Evolutionary conservation across 1,140 invertebrate species (phyloP).

Genomic region (Scaptomyza pallida): DNA sequence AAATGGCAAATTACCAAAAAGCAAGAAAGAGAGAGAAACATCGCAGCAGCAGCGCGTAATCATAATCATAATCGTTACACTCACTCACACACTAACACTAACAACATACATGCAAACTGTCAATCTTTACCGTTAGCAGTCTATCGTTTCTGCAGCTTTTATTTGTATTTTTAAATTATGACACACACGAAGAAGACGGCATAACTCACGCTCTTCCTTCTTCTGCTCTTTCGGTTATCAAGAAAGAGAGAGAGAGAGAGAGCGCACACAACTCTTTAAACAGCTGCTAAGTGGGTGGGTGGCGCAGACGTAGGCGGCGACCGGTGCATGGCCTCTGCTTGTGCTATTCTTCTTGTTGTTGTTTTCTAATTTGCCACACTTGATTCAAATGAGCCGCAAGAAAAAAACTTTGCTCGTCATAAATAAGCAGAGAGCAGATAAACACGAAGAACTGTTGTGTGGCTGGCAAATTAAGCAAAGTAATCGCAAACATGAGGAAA

Average conservation of each 20-base stretch:
- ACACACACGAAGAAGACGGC: conserved; percentile 54
- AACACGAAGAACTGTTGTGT: conserved; percentile 18
- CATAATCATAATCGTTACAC: conserved; percentile 25
- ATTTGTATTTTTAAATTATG: conserved; percentile 79
- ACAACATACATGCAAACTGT: conserved; percentile 28
- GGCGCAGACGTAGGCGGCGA: conserved; percentile 50
- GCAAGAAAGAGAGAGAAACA: conserved; percentile 22
- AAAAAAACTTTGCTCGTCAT: conserved; percentile 50
- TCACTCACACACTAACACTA: background rate
- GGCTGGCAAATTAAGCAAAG: conserved; percentile 64
- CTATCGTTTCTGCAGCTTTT: conserved; percentile 45
- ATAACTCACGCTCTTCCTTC: conserved; percentile 15
- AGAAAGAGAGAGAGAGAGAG: no score
- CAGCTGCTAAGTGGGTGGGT: conserved; percentile 74
- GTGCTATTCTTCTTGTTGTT: conserved; percentile 18
- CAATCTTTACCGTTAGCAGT: conserved; percentile 63
- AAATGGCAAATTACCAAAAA: conserved; percentile 42
- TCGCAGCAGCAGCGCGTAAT: conserved; percentile 42
- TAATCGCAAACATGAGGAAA: conserved; percentile 66
- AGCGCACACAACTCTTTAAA: conserved; percentile 52
- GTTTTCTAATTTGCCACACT: conserved; percentile 46
- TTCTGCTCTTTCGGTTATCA: background rate
- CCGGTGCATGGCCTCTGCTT: conserved; percentile 11
- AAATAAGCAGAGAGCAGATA: conserved; percentile 30
- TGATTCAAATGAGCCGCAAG: conserved; percentile 55